Evolutionary conservation across 2,797 vertebrate species (phyloP), one percentile per base, ranked within the genome.

Genomic region (Paratrypauchen microcephalus): DNA sequence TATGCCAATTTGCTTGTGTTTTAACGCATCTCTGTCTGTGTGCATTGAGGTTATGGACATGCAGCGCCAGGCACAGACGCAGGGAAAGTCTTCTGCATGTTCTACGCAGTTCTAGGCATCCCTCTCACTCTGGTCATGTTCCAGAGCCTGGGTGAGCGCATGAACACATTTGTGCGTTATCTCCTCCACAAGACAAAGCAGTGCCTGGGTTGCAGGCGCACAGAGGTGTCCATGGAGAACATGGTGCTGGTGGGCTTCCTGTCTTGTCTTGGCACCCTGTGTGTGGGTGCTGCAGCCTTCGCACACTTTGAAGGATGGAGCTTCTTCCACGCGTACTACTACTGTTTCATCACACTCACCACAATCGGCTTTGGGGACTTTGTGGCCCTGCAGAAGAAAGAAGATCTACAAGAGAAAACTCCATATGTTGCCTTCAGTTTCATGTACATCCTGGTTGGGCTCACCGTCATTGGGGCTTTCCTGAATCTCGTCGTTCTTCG

Each of bases 291-390:
- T 0, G 92, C 89, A 0, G 95, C 97, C 64, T 99, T 99, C 86
- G 95, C 97, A 18, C 94, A 98, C 81, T 99, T 96, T 0, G 97
- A 99, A 88, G 95, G 95, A 79, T 99, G 97, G 97, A 98, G 95
- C 74, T 99, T 98, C 89, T 98, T 99, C 90, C 97, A 98, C 0
- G 96, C 97, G 1, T 99, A 98, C 84, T 99, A 99, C 85, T 98
- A 97, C 83, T 98, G 96, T 88, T 99, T 99, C 92, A 99, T 99
- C 83, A 98, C 97, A 0, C 93, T 99, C 89, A 99, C 97, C 82
- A 99, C 97, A 39, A 98, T 99, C 0, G 97, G 97, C 77, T 98
- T 99, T 2, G 97, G 97, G 45, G 97, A 99, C 91, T 99, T 98
- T 45, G 97, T 99, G 77, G 97, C 97, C 26, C 92, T 99, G 76